Percentiles rank a stretch among this genome's conserved stretches.
Evolutionary conservation across 30 jellyfish, hydroid and myxozoan species (phyloP).

Genomic region (Rhopilema esculentum): DNA sequence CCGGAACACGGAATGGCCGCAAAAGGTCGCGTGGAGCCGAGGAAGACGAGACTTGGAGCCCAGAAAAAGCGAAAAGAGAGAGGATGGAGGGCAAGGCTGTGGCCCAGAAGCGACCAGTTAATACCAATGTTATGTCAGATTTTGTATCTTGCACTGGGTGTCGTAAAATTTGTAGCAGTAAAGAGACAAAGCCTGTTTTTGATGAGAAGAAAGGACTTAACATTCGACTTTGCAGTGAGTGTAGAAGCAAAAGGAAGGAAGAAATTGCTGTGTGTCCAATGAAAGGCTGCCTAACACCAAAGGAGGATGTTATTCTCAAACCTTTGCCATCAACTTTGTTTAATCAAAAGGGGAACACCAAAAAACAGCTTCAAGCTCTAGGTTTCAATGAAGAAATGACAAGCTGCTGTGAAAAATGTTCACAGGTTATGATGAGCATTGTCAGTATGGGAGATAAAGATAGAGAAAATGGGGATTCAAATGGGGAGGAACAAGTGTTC

Average conservation of each 20-base stretch:
- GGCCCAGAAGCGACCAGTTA: neutral
- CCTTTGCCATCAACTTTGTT: conserved; percentile 19
- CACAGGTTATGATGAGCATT: conserved; percentile 5
- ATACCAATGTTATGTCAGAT: conserved; percentile 60
- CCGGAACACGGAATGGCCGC: conserved; percentile 24
- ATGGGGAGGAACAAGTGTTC: conserved; percentile 36
- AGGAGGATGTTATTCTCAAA: neutral
- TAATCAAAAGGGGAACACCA: conserved; percentile 15
- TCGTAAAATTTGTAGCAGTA: conserved; percentile 67
- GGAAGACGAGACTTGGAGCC: conserved; percentile 65
- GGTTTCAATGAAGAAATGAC: conserved; percentile 33
- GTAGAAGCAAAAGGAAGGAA: conserved; percentile 28
- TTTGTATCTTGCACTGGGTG: conserved; percentile 79
- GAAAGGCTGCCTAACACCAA: conserved; percentile 45
- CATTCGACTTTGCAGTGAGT: conserved; percentile 52
- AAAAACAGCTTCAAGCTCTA: conserved; percentile 1
- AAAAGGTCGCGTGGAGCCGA: conserved; percentile 42
- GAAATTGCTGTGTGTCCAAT: conserved; percentile 41
- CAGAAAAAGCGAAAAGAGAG: conserved; percentile 44
- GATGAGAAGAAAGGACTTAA: conserved; percentile 44
- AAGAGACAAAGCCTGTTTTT: conserved; percentile 62
- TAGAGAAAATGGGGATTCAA: neutral
- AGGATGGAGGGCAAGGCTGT: conserved; percentile 3
- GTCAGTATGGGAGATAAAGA: neutral
- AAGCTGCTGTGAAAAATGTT: conserved; percentile 45